phyloP scores from a whole-genome alignment of 2,797 vertebrate genomes.

The Chelmon rostratus region DNA sequence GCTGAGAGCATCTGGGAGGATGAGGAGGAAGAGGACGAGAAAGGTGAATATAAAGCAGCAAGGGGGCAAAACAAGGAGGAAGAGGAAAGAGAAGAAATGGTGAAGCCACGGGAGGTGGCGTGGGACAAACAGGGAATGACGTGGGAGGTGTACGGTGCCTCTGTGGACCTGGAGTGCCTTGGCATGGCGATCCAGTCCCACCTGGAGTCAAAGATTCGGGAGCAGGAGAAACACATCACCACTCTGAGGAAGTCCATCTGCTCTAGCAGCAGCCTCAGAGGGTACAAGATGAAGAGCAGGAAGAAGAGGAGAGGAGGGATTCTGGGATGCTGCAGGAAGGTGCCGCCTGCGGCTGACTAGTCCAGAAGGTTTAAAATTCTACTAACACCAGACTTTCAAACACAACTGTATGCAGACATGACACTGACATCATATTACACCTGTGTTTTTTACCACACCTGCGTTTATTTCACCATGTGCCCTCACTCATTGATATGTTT shows the following conservation, averaged over 20 bases:
- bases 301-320: conserved; percentile 51
- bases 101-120: conserved; percentile 86
- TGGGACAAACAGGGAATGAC: conserved; percentile 97
- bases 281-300: conserved; percentile 83
- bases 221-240: conserved; percentile 88
- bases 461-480: neutral
- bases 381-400: neutral
- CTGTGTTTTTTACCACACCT: neutral
- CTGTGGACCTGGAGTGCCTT: conserved; percentile 90
- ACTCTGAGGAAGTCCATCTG: conserved; percentile 88
- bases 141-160: conserved; percentile 93
- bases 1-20: conserved; percentile 46
- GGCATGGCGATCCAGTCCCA: conserved; percentile 94
- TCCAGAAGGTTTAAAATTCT: neutral
- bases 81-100: conserved; percentile 72
- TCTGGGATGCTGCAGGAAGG: conserved; percentile 70
- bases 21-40: conserved; percentile 26
- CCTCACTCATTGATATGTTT: neutral
- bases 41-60: neutral
- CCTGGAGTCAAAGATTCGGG: conserved; percentile 90
- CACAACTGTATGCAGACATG: neutral
- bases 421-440: neutral
- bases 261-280: conserved; percentile 82
- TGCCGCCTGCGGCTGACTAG: conserved; percentile 38
- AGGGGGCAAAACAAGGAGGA: conserved; percentile 33